Evolutionary conservation across 1,140 invertebrate genomes (phyloP), one percentile per base, ranked within the genome.

Genomic region (Atta cephalotes): DNA sequence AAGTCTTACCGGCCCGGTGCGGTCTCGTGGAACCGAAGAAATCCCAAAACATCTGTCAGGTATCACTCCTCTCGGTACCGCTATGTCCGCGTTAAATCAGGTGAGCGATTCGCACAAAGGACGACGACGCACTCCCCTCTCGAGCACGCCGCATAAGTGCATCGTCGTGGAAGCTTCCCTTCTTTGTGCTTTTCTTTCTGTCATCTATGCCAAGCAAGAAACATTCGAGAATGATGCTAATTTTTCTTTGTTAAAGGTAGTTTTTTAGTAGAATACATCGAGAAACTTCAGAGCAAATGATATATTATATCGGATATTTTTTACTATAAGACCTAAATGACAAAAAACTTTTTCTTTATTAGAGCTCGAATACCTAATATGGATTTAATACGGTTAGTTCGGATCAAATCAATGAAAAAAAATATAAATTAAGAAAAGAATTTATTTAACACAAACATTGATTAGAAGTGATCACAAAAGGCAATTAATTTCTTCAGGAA

Each of bases 51-150:
- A 95, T 95, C 94, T 95, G 94, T 94, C 93, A 93, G 93, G 94
- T 94, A 94, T 95, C 94, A 95, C 94, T 95, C 94, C 94, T 92
- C 90, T 86, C 62, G 31, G 78, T 60, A 72, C 66, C 28, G 68
- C 91, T 92, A 66, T 95, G 93, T 95, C 87, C 91, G 92, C 90
- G 94, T 93, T 93, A 93, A 95, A 95, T 95, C 94, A 95, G 92
- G 92, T 94, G 94, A 92, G 93, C 91, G 58, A 89, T 88, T 88
- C 65, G 56, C 74, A 92, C 85, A 92, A 92, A 86, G 56, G 39
- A 66, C 65, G 49, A 63, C 79, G 62, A 18, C 39, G 56, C 45
- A 62, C 72, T 68, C 78, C 76, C 65, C 70, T 81, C 80, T 87
- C 66, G 60, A 84, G 66, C 45, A 49, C 89, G 35, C 63, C 78